Evolutionary conservation across 23 tunicate genomes (phyloP), one percentile per base, ranked within the genome.

Genomic region (Clavelina lepadiformis): DNA sequence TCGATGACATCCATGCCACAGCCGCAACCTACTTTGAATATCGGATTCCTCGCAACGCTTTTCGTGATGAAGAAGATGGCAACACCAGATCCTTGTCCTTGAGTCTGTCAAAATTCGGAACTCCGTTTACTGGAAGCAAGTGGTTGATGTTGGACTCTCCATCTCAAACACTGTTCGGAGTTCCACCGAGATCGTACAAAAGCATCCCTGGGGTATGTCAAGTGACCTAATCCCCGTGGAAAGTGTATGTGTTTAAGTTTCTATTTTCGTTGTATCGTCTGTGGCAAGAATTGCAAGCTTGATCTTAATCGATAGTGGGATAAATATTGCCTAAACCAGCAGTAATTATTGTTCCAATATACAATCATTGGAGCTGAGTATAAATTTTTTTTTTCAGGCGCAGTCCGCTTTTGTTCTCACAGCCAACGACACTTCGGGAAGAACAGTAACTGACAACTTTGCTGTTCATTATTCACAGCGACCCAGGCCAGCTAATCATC

Each of bases 21-120:
- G 60, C 26, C 8, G 57, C 64, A 28, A 77, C 82, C 13, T 84
- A 76, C 63, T 78, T 84, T 74, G 93, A 76, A 52, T 58, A 54
- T 44, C 35, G 31, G 54, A 71, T 84, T n/a, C 74, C 78, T 2
- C 27, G 28, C 19, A 65, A 69, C 47, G 78, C 72, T 2, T 84
- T 84, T 38, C 31, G 7, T 38, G 93, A 84, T 51, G 28, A 6
- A 33, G 78, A 80, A 36, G 82, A 69, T 22, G 93, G 80, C 3
- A 36, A 63, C 50, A 56, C 81, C 5, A 35, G 79, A 15, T 36
- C 70, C 11, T 32, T 77, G 49, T 15, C 35, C 3, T 54, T 77
- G 57, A 54, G 51, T 2, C 34, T 71, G 33, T 7, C 65, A 24
- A 44, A 6, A 23, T 3, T 37, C 2, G 58, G 53, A 1, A 30